These are phyloP conservation scores for Agapornis roseicollis DNA, from an alignment of 2,113 vertebrate genomes.

Conservation along the genomic window DNA sequence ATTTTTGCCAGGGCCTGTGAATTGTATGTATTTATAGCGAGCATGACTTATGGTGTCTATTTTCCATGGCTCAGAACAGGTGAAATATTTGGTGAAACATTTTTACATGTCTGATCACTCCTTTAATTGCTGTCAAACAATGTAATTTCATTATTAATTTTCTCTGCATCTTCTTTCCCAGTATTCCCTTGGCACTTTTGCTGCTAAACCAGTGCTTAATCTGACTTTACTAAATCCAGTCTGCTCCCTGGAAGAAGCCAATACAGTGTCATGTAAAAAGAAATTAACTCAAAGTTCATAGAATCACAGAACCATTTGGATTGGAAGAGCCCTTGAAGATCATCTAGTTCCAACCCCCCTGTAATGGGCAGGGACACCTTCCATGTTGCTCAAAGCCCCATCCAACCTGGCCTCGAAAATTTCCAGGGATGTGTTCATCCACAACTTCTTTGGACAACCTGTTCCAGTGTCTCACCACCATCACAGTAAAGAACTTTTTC, in stretches of 20 bases:
- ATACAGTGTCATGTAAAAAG: neutral
- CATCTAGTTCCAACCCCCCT: rapidly evolving
- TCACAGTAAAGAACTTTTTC: neutral
- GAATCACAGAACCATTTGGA: neutral
- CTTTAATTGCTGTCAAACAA: neutral
- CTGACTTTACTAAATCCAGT: neutral
- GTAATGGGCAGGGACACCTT: neutral
- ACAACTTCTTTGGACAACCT: neutral
- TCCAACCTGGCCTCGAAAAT: neutral
- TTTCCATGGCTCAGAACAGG: neutral
- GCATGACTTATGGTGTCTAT: neutral
- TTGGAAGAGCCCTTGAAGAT: neutral
- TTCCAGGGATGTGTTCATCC: rapidly evolving
- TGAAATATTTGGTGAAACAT: neutral
- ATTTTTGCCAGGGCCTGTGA: neutral
- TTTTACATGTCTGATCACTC: neutral
- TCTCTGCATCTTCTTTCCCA: neutral
- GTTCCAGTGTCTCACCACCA: neutral
- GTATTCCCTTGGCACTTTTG: neutral
- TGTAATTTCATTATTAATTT: neutral
- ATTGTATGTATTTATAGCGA: neutral
- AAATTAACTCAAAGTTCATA: neutral
- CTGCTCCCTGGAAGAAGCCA: neutral
- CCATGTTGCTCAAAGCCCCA: neutral
- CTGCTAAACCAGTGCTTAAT: neutral